Base-by-base conservation (phyloP, 1,140 invertebrate species). In the Pristionchus pacificus region DNA sequence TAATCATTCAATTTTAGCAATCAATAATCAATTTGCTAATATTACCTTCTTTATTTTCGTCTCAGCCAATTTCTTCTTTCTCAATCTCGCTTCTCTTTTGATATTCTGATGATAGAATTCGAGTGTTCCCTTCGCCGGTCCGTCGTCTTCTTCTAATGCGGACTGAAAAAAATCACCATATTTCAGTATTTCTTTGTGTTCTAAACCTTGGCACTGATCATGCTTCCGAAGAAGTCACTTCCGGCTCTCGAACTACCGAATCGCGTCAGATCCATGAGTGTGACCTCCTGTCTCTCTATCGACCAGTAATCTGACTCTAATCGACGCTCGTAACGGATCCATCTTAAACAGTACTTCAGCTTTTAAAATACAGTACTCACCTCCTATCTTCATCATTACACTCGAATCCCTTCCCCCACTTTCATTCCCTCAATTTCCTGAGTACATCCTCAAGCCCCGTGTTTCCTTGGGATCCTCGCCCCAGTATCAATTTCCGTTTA, bases 301-400 rank as follows among this genome's bases (percentile, higher is more conserved):
- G 63, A 28, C 31, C 60, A 70, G 28, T 70, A 70, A 19, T 38
- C 31, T 6, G 68, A 63, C 25, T 70, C 60, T 1, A 70, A 38
- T 30, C 68, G 28, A n/a, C 68, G 19, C 28, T 70, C 68, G 55
- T 70, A 70, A 25, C 59, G 33, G 14, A 70, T 64, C 49, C 68
- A 49, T 32, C 68, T 70, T 3, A 14, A 30, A 59, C n/a, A n/a
- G n/a, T n/a, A n/a, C n/a, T n/a, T n/a, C n/a, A n/a, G n/a, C n/a
- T n/a, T n/a, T n/a, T n/a, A n/a, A n/a, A n/a, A n/a, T n/a, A n/a
- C n/a, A n/a, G n/a, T n/a, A n/a, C n/a, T n/a, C n/a, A n/a, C n/a
- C n/a, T n/a, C n/a, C n/a, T n/a, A n/a, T n/a, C n/a, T n/a, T n/a
- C n/a, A n/a, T n/a, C n/a, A n/a, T n/a, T n/a, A n/a, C n/a, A n/a